Evolutionary conservation across 2,888 invertebrate species (phyloP).

Genomic region (Tetragonula carbonaria): DNA sequence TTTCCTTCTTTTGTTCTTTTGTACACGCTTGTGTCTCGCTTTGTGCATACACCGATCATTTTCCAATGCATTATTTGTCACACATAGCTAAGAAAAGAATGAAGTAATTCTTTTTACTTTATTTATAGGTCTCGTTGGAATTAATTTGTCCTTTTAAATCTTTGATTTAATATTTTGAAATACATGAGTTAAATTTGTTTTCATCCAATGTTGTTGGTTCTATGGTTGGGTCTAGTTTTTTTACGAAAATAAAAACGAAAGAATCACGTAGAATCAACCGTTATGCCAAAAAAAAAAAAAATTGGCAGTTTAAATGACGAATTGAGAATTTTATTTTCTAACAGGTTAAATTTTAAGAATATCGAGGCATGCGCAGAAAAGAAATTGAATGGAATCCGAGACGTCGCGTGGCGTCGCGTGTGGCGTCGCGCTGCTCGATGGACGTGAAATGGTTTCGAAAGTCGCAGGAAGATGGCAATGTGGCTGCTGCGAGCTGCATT

Average conservation of each 20-base stretch:
- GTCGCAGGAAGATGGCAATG: slow-evolving; percentile 57
- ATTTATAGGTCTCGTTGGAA: not conserved
- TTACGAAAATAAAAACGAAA: not conserved
- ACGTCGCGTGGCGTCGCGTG: not conserved
- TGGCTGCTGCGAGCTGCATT: slow-evolving; percentile 66
- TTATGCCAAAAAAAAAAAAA: not conserved
- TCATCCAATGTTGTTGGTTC: too few species aligned
- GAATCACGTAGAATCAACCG: not conserved
- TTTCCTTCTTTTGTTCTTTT: not conserved
- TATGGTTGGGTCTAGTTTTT: too few species aligned
- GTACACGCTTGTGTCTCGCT: too few species aligned
- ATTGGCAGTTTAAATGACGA: not conserved
- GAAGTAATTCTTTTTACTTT: not conserved
- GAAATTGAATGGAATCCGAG: not conserved
- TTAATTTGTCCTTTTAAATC: not conserved
- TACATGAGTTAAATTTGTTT: too few species aligned
- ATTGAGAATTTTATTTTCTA: not conserved
- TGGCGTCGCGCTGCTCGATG: not conserved
- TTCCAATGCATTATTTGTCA: not conserved
- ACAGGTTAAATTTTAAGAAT: not conserved
- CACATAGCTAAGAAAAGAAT: not conserved
- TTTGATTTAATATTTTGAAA: not conserved
- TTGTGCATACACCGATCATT: not conserved
- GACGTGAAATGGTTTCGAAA: not conserved
- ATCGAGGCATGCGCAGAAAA: not conserved